phyloP scores from a whole-genome alignment of 2,113 vertebrate species.

The Gasterosteus nipponicus region DNA sequence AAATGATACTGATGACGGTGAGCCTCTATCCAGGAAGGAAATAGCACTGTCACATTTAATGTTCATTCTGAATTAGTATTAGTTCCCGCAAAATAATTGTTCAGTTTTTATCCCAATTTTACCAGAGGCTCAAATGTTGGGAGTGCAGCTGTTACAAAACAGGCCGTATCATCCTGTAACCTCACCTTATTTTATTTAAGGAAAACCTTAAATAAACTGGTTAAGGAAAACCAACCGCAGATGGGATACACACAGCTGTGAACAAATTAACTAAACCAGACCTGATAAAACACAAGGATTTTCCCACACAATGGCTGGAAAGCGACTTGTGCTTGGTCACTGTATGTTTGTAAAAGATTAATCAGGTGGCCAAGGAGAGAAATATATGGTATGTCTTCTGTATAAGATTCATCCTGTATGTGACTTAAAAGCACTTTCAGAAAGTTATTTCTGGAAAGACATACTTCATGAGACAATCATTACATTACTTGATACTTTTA shows the following conservation, averaged over 20 bases:
- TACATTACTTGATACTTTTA: neutral
- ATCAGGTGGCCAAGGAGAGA: too few species aligned
- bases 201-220: neutral
- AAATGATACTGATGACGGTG: neutral
- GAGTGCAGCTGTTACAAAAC: slow-evolving; percentile 21
- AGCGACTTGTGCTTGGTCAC: neutral
- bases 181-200: neutral
- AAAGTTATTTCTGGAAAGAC: too few species aligned
- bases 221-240: slow-evolving; percentile 24
- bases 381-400: too few species aligned
- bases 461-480: neutral
- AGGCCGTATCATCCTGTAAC: slow-evolving; percentile 15
- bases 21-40: too few species aligned
- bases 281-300: slow-evolving; percentile 44
- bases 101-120: slow-evolving; percentile 2
- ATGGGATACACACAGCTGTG: neutral
- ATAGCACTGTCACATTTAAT: neutral
- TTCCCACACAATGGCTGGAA: slow-evolving; percentile 28
- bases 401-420: too few species aligned
- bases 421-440: too few species aligned
- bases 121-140: neutral
- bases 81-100: neutral
- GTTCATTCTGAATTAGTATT: neutral
- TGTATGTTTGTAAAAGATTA: slow-evolving; percentile 1
- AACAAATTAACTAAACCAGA: slow-evolving; percentile 12